Evolutionary conservation across 2,888 invertebrate species (phyloP), one percentile per base, ranked within the genome.

Genomic region (Therioaphis trifolii): DNA sequence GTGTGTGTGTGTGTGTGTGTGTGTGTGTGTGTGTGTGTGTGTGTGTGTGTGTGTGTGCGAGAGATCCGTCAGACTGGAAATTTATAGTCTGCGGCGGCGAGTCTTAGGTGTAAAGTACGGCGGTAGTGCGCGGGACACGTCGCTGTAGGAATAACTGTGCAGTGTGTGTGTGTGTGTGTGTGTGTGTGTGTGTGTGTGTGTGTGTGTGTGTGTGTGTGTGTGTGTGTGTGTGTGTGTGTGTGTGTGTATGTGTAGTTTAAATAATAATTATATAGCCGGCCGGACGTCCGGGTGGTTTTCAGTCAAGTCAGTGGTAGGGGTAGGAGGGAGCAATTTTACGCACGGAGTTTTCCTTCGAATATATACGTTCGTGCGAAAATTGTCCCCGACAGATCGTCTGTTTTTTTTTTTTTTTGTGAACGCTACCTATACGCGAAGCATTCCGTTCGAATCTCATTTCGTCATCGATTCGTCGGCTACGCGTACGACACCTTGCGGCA

Each of bases 41-140:
- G 52, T 14, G 21, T 9, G 14, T n/a, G 75, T n/a, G 61, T n/a
- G 27, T 27, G 55, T 14, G 46, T 12, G 61, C 46, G 58, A 35
- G 71, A 61, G 29, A 72, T 61, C 61, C 80, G 66, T 61, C 61
- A 80, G 80, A 80, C 80, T 80, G 80, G 71, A 80, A 80, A 80
- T 72, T 46, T n/a, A 72, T 72, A 71, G 69, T 72, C 43, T 79
- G 68, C 69, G 15, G 71, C 43, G 18, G 24, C n/a, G n/a, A n/a
- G 14, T 55, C 21, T 49, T 46, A 72, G n/a, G n/a, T 71, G n/a
- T 18, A 71, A 15, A 14, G 18, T 18, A 27, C 27, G 11, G 71
- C 18, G 49, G 46, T 24, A 40, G 24, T 9, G 55, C 18, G 72
- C 55, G 76, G n/a, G 61, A 76, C n/a, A 27, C 40, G 11, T 74